Percentiles rank a stretch among this genome's conserved stretches.
Conservation (phyloP, 1,140 invertebrate species). For the Drosophila punjabiensis region DNA sequence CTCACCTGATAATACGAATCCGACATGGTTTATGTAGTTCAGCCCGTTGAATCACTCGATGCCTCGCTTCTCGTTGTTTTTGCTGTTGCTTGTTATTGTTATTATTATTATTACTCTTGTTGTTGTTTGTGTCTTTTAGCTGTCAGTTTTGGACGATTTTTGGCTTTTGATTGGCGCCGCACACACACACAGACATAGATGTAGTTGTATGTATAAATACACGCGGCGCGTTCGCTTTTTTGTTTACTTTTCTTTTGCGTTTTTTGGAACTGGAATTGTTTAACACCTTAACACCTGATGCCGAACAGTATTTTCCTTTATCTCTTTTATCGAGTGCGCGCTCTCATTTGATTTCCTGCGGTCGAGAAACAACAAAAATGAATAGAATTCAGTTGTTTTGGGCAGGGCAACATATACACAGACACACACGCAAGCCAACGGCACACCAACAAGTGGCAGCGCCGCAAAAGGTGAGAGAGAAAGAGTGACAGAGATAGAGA, state of each 20-base stretch:
- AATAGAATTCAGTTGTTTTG: constrained; percentile 67
- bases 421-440: constrained; percentile 9
- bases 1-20: constrained; percentile 83
- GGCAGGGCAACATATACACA: constrained; percentile 43
- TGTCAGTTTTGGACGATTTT: constrained; percentile 45
- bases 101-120: constrained; percentile 34
- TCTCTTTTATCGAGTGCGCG: constrained; percentile 50
- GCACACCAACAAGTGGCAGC: constrained; percentile 67
- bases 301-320: constrained; percentile 58
- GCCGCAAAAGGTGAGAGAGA: constrained; percentile 38
- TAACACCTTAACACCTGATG: constrained; percentile 75
- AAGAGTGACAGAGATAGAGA: constrained; percentile 34
- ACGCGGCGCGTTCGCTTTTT: constrained; percentile 51
- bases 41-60: constrained; percentile 67
- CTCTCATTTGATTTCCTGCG: constrained; percentile 59
- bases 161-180: constrained; percentile 60
- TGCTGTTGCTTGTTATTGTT: constrained; percentile 16
- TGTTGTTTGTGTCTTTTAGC: constrained; percentile 38
- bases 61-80: constrained; percentile 45
- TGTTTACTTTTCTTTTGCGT: constrained; percentile 55
- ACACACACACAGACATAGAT: constrained; percentile 47
- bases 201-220: constrained; percentile 31
- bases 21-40: constrained; percentile 73
- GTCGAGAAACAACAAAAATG: constrained; percentile 47
- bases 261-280: constrained; percentile 37